These are phyloP conservation scores for Rhysida immarginata DNA, from an alignment of 1,140 invertebrate genomes.

Conservation along the genomic window DNA sequence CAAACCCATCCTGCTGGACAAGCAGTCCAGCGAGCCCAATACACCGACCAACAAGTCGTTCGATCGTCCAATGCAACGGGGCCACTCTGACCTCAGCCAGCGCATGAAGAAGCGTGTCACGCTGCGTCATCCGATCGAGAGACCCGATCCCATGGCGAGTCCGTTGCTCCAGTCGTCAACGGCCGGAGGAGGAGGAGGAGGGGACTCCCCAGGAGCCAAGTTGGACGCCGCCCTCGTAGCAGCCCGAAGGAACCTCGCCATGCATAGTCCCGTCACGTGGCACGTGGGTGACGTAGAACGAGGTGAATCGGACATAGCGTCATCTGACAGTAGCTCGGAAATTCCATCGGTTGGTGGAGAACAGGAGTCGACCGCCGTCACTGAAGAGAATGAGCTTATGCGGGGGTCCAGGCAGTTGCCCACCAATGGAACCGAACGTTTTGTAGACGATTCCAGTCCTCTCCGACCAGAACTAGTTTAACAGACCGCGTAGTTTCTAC, in stretches of 20 bases:
- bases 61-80: slow-evolving; percentile 49
- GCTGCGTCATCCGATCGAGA: slow-evolving; percentile 39
- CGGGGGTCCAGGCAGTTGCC: too few relatives aligned
- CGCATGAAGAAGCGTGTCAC: slow-evolving; percentile 69
- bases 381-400: too few relatives aligned
- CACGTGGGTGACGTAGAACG: not conserved
- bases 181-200: not conserved
- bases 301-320: too few relatives aligned
- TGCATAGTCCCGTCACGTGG: not conserved
- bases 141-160: not conserved
- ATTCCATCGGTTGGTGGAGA: too few relatives aligned
- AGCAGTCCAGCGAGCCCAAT: slow-evolving; percentile 60
- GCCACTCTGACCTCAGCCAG: slow-evolving; percentile 61
- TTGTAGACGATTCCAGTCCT: too few relatives aligned
- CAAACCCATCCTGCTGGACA: slow-evolving; percentile 49
- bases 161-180: not conserved
- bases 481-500: too few relatives aligned
- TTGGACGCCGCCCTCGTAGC: not conserved
- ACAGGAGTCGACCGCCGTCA: too few relatives aligned
- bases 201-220: not conserved
- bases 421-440: too few relatives aligned
- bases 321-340: too few relatives aligned
- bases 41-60: slow-evolving; percentile 43
- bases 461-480: too few relatives aligned
- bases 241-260: not conserved